Evolutionary conservation across 1,140 invertebrate species (phyloP).

Genomic region (Archivesica marissinica): DNA sequence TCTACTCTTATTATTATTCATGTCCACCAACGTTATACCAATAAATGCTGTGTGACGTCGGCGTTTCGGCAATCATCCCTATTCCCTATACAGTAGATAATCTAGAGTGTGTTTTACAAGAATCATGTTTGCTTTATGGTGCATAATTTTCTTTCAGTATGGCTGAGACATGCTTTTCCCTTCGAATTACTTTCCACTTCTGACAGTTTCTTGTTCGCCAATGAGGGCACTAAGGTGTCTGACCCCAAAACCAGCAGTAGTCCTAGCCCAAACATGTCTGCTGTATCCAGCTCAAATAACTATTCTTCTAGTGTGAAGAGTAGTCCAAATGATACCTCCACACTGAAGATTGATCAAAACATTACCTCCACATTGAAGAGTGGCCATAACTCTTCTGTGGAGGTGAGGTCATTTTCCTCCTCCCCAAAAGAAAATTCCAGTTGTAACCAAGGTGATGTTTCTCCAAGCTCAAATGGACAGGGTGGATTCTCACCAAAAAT

Average conservation of each 20-base stretch:
- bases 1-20: too few species aligned
- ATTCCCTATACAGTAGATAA: background rate
- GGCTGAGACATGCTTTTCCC: slow-evolving; percentile 44
- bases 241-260: slow-evolving; percentile 27
- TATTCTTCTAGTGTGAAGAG: background rate
- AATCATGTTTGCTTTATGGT: background rate
- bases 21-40: too few species aligned
- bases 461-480: background rate
- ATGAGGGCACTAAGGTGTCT: background rate
- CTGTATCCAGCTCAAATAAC: background rate
- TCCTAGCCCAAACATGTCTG: slow-evolving; percentile 29
- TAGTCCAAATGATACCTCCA: background rate
- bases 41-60: background rate
- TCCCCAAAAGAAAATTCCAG: slow-evolving; percentile 13
- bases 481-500: slow-evolving; percentile 30
- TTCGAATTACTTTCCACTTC: slow-evolving; percentile 52
- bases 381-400: slow-evolving; percentile 13
- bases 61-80: background rate
- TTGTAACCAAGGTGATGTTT: slow-evolving; percentile 17
- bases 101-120: background rate
- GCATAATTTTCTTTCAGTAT: slow-evolving; percentile 45
- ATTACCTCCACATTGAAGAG: background rate
- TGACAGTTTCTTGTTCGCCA: slow-evolving; percentile 25
- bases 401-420: slow-evolving; percentile 43
- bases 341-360: background rate